Conservation (phyloP, 1,140 invertebrate species). For the Sycophaga agraensis region DNA sequence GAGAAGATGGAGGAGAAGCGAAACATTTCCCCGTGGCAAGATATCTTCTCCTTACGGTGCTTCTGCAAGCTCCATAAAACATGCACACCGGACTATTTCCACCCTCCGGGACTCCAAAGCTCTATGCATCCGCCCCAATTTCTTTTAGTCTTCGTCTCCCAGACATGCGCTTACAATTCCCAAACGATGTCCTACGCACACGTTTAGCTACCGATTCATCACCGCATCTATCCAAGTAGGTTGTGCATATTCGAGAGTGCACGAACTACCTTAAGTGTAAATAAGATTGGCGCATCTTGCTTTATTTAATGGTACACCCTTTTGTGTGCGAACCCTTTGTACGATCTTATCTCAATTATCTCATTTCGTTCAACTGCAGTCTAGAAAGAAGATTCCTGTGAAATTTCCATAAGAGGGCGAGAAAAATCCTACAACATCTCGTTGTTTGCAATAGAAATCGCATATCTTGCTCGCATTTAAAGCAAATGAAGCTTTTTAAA, state of each 20-base stretch:
- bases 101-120: neutral
- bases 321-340: too few relatives aligned
- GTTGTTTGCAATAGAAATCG: too few relatives aligned
- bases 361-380: neutral
- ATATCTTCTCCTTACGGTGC: conserved; percentile 6
- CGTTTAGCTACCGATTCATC: too few relatives aligned
- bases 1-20: neutral
- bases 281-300: neutral
- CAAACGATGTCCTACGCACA: neutral
- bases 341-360: conserved; percentile 19
- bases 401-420: too few relatives aligned
- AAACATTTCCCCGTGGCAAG: conserved; percentile 18
- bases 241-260: too few relatives aligned
- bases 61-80: conserved; percentile 11
- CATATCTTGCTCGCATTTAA: too few relatives aligned
- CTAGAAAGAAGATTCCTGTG: neutral
- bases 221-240: too few relatives aligned
- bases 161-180: neutral
- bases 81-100: too few relatives aligned
- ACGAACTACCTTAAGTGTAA: conserved; percentile 4
- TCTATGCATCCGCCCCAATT: too few relatives aligned
- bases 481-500: too few relatives aligned
- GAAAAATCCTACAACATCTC: too few relatives aligned
- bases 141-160: too few relatives aligned
- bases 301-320: neutral